Percentiles rank a stretch among this genome's conserved stretches.
Conservation (phyloP, 1,140 invertebrate genomes). For the Mesaphorura yosii region DNA sequence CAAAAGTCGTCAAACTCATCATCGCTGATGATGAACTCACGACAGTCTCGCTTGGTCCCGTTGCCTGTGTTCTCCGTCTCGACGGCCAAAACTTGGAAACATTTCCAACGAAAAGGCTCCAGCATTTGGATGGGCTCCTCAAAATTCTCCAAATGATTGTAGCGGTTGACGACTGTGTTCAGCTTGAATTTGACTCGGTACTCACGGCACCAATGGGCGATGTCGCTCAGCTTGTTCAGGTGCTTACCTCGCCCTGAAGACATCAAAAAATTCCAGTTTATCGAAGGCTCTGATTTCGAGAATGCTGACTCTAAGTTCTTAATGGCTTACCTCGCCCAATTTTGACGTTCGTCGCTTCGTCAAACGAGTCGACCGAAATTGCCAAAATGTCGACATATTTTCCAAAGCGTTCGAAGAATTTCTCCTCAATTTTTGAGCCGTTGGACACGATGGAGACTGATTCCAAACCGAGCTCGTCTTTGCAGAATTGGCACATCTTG, state of each 20-base stretch:
- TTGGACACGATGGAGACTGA: conserved; percentile 41
- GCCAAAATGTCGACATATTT: conserved; percentile 38
- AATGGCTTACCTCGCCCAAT: conserved; percentile 36
- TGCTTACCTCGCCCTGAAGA: conserved; percentile 36
- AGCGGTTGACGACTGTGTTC: conserved; percentile 43
- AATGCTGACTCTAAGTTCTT: too few species aligned
- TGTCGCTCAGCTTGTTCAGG: conserved; percentile 35
- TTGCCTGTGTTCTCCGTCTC: conserved; percentile 42
- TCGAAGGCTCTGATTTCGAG: too few species aligned
- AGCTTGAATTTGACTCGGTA: conserved; percentile 42
- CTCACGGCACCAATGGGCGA: conserved; percentile 37
- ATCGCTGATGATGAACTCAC: conserved; percentile 38
- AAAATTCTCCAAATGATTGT: conserved; percentile 42
- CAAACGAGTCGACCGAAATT: conserved; percentile 40
- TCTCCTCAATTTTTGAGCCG: conserved; percentile 37
- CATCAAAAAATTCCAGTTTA: conserved; percentile 13
- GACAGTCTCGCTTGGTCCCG: conserved; percentile 38
- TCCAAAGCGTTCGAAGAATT: conserved; percentile 37
- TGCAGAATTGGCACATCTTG: conserved; percentile 38
- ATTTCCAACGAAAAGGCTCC: conserved; percentile 39
- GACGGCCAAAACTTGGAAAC: conserved; percentile 29
- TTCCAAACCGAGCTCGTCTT: conserved; percentile 33
- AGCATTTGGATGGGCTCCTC: conserved; percentile 35
- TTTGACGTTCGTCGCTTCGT: conserved; percentile 36
- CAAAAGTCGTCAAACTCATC: conserved; percentile 39